Base-by-base conservation (phyloP, 2,888 invertebrate species). In the Erebia ligea region DNA sequence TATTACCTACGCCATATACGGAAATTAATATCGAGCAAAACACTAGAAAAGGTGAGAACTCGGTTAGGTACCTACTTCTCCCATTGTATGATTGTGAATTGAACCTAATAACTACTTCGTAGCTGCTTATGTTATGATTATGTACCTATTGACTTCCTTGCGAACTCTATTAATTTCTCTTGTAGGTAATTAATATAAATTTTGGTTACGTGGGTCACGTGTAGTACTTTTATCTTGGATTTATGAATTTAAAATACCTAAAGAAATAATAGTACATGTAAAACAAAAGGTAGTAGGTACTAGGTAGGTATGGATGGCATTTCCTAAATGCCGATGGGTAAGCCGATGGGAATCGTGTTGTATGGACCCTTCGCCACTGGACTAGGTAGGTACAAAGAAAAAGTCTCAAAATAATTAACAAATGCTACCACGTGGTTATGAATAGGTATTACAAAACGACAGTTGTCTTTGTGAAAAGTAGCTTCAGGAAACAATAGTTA, bases 401-500 rank as follows among this genome's bases (percentile, higher is more conserved):
- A 40, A 54, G 45, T 45, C 73, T 10, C 19, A 54, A 54, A 19
- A 54, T 19, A 19, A 54, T 19, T 54, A 19, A 19, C 54, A 19
- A 76, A 77, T 73, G 72, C 61, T 54, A 57, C 66, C 74, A 79
- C 80, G 81, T 80, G 79, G 70, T 76, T 76, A 10, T 54, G 76
- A 83, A 81, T 80, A 15, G 13, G 15, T 50, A 63, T 62, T 54
- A 62, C 57, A 72, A 72, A 73, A 69, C 59, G n/a, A 71, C 68
- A 76, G 76, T 78, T 77, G 76, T 76, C 71, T 71, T 72, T 72
- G 77, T 76, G 76, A 78, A 77, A 76, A 70, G 76, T 78, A 73
- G 76, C 76, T 75, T 76, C 72, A 72, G 66, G 75, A 65, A 79
- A 84, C 87, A 88, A 89, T 88, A 83, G 82, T 74, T 78, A 78